Evolutionary conservation across 2,888 invertebrate genomes (phyloP), one percentile per base, ranked within the genome.

Genomic region (Sminthurides aquaticus): DNA sequence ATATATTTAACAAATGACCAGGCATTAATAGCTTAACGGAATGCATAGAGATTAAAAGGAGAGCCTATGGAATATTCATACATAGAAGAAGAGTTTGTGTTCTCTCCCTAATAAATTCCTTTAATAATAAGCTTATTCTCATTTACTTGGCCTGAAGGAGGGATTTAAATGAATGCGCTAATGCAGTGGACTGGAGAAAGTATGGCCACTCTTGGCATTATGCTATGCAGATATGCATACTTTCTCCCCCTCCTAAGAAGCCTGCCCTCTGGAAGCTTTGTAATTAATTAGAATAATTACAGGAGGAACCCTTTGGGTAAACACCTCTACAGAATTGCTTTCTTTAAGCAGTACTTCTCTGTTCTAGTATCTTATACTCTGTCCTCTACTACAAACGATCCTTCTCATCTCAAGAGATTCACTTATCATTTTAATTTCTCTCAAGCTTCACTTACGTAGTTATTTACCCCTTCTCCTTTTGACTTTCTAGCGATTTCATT

Each of bases 271-370:
- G 65, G 64, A 67, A 64, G 67, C 62, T 34, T 34, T 34, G 60
- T 67, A 69, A 64, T 69, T 69, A 69, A 69, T 69, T 69, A 64
- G 52, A 69, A 60, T 69, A 69, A 67, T 69, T 67, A 64, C 62
- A 25, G 29, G 61, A 22, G 56, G 49, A 60, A 34, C 59, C 28
- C 66, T 54, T 60, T 52, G 24, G 18, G 25, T 18, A 25, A 57
- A 57, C 25, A n/a, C 57, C 8, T 26, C n/a, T 11, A 11, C 22
- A 29, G 29, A 8, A 28, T 58, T 58, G 5, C 54, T 11, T 54
- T 11, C 54, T n/a, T 11, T 5, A 24, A 22, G 5, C 60, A 34
- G 43, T 15, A 15, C 5, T 34, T 34, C 25, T 43, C 20, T 29
- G 22, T 5, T 54, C 25, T 56, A n/a, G 18, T 43, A 29, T 27